Conservation (phyloP, 2,888 invertebrate species). For the Lasioglossum zephyrum region DNA sequence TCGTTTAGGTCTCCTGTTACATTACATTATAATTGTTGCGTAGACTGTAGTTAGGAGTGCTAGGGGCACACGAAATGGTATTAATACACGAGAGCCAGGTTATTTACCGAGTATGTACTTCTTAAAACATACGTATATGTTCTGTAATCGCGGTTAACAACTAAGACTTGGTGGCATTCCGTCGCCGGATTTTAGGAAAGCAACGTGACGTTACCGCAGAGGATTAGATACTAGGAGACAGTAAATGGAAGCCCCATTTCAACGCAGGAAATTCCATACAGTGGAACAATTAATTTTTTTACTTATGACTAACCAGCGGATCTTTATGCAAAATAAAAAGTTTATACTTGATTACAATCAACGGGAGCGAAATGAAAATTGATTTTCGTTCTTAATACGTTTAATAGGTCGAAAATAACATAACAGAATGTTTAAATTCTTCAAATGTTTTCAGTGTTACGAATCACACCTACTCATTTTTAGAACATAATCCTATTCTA, state of each 20-base stretch:
- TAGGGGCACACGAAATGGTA: background rate
- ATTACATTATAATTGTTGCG: conserved; percentile 9
- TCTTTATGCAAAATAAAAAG: no score
- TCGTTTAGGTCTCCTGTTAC: background rate
- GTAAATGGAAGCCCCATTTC: background rate
- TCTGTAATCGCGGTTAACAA: conserved; percentile 45
- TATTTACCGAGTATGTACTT: conserved; percentile 7
- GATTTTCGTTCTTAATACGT: background rate
- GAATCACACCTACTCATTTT: background rate
- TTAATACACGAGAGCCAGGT: background rate
- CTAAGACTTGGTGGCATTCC: conserved; percentile 14
- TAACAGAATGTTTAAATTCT: background rate
- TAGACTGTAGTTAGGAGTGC: background rate
- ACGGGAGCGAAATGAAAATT: no score
- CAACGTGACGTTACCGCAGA: conserved; percentile 34
- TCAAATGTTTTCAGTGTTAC: background rate
- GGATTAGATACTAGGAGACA: conserved; percentile 38
- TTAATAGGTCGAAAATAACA: background rate
- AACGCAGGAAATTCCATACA: background rate
- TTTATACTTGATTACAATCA: no score
- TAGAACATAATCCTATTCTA: background rate
- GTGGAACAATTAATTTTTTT: background rate
- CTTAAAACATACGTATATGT: conserved; percentile 3
- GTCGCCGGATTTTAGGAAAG: conserved; percentile 33
- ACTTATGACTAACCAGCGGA: background rate